phyloP scores from a whole-genome alignment of 2,113 vertebrate genomes.

The Talpa occidentalis region DNA sequence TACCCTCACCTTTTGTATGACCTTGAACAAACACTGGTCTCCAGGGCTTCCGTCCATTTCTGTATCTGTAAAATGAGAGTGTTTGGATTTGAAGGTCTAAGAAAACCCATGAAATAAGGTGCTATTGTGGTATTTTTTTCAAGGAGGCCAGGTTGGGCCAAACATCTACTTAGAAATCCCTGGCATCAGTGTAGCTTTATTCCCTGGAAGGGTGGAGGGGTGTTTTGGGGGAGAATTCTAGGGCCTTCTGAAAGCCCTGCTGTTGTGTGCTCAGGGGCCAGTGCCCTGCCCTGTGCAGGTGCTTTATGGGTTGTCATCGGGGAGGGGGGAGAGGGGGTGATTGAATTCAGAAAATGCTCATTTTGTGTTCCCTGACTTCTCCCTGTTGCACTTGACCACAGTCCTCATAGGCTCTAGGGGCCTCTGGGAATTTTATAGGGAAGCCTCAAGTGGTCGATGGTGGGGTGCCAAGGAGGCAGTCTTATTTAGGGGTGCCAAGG shows the following conservation, averaged over 20 bases:
- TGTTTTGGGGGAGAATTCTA: conserved; percentile 58
- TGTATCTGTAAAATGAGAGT: background rate
- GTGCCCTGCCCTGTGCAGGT: background rate
- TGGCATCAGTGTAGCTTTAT: background rate
- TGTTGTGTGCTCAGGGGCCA: conserved; percentile 76
- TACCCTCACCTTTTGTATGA: background rate
- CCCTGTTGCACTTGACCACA: conserved; percentile 59
- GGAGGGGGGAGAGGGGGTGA: too few relatives aligned
- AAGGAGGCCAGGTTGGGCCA: background rate
- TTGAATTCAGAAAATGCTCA: conserved; percentile 67
- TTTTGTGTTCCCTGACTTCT: conserved; percentile 43
- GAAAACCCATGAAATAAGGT: background rate
- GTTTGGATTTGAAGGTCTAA: background rate
- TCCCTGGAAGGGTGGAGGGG: background rate
- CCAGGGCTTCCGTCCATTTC: background rate
- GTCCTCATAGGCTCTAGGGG: conserved; percentile 53
- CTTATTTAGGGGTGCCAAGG: background rate
- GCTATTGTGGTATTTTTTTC: background rate
- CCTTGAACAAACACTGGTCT: background rate
- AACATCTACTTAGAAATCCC: background rate
- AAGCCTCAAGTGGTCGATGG: conserved; percentile 50
- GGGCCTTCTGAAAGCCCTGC: background rate
- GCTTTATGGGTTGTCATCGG: conserved; percentile 49
- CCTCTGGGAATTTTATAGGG: conserved; percentile 58
- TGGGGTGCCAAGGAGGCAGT: background rate